A percentile compares a stretch with the other conserved stretches of the same genome.
These are phyloP conservation scores for Pangasianodon gigas DNA, from an alignment of 2,113 vertebrate species.

Conservation along the genomic window DNA sequence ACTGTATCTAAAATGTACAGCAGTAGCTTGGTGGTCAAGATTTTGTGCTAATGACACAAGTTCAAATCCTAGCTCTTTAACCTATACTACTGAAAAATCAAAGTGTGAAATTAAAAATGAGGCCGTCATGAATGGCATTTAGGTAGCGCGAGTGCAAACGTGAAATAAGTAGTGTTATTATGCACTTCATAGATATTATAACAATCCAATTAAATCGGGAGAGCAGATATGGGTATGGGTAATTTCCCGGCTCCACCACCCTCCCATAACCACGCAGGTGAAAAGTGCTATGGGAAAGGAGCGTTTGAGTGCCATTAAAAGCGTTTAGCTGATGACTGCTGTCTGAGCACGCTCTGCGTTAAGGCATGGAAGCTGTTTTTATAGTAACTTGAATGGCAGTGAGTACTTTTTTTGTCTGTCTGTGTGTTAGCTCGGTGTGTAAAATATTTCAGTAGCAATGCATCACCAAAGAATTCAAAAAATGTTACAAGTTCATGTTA, in stretches of 20 bases:
- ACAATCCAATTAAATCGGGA: background rate
- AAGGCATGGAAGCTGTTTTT: background rate
- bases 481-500: background rate
- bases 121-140: background rate
- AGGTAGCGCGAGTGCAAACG: background rate
- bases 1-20: background rate
- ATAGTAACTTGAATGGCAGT: conserved; percentile 13
- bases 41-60: background rate
- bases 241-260: background rate
- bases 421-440: background rate
- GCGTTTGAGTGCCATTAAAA: conserved; percentile 31
- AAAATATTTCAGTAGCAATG: conserved; percentile 13
- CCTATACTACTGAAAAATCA: background rate
- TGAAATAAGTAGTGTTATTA: background rate
- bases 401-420: background rate
- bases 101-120: background rate
- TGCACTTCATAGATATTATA: background rate
- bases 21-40: background rate
- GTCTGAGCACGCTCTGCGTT: background rate
- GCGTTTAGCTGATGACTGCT: conserved; percentile 16
- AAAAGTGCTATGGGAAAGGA: conserved; percentile 23
- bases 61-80: background rate
- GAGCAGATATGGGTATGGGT: background rate
- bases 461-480: background rate
- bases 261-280: conserved; percentile 8